Conservation (phyloP, 2,888 invertebrate species). For the Pogonocherus hispidulus region DNA sequence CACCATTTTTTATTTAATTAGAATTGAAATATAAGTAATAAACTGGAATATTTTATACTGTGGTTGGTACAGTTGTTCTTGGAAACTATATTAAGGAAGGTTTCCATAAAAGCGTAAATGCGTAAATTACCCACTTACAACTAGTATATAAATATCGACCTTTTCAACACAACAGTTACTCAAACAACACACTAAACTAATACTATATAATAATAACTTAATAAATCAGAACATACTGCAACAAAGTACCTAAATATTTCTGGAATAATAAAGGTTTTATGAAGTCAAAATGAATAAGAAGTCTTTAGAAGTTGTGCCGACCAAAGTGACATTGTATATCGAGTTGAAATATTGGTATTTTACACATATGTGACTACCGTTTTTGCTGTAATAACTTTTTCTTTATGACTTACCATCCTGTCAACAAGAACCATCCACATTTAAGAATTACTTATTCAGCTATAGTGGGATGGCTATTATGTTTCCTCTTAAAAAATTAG, state of each 20-base stretch:
- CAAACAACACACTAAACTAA: no score
- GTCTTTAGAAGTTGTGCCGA: conserved; percentile 47
- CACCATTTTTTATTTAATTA: no score
- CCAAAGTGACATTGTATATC: conserved; percentile 55
- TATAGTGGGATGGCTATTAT: not conserved
- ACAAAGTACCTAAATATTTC: conserved; percentile 24
- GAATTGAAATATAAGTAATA: no score
- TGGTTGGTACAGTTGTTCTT: no score
- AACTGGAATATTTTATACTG: no score
- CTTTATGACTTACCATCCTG: conserved; percentile 36
- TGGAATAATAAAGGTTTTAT: conserved; percentile 40
- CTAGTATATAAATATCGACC: no score
- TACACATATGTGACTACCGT: conserved; percentile 53
- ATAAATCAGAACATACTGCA: conserved; percentile 12
- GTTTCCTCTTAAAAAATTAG: no score
- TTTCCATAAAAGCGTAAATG: no score
- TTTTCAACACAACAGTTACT: no score
- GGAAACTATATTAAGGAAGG: no score
- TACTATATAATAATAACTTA: no score
- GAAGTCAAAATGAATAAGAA: conserved; percentile 43
- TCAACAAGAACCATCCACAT: conserved; percentile 7
- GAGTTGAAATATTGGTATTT: conserved; percentile 52
- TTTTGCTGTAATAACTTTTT: conserved; percentile 43
- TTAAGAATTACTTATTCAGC: not conserved
- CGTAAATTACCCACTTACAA: no score